Evolutionary conservation across 2,797 vertebrate genomes (phyloP).

Genomic region (Borostomias antarcticus): DNA sequence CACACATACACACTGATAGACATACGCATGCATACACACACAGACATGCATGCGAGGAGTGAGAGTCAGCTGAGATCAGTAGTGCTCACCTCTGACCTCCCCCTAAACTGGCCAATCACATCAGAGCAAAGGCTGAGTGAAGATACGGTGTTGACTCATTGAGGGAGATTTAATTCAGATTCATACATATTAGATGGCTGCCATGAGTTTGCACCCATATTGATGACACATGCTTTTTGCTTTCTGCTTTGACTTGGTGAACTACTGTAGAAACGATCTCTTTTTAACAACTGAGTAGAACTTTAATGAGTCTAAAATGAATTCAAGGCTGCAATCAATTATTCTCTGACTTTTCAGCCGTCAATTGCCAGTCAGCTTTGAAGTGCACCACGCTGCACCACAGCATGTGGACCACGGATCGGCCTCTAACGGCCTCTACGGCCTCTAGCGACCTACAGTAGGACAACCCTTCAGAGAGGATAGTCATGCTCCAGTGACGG

Average conservation of each 20-base stretch:
- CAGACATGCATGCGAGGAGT: not conserved
- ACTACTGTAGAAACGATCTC: not conserved
- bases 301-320: slow-evolving; percentile 35
- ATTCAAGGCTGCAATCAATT: slow-evolving; percentile 50
- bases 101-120: slow-evolving; percentile 36
- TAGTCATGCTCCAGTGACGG: too few species aligned
- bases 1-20: not conserved
- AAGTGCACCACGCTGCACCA: too few species aligned
- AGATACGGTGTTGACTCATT: slow-evolving; percentile 44
- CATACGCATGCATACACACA: not conserved
- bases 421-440: too few species aligned
- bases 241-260: not conserved
- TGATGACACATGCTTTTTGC: too few species aligned
- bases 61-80: not conserved
- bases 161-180: slow-evolving; percentile 39
- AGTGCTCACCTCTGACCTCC: slow-evolving; percentile 34
- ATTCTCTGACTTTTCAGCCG: slow-evolving; percentile 60
- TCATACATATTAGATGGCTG: slow-evolving; percentile 28
- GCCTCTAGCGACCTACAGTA: too few species aligned
- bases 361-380: slow-evolving; percentile 65
- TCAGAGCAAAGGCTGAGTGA: slow-evolving; percentile 18
- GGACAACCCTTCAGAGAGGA: too few species aligned
- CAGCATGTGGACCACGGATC: too few species aligned
- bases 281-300: slow-evolving; percentile 15
- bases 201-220: slow-evolving; percentile 3